These are phyloP conservation scores for Andinoacara biseriatus DNA, from an alignment of 2,113 vertebrate genomes.

Conservation along the genomic window DNA sequence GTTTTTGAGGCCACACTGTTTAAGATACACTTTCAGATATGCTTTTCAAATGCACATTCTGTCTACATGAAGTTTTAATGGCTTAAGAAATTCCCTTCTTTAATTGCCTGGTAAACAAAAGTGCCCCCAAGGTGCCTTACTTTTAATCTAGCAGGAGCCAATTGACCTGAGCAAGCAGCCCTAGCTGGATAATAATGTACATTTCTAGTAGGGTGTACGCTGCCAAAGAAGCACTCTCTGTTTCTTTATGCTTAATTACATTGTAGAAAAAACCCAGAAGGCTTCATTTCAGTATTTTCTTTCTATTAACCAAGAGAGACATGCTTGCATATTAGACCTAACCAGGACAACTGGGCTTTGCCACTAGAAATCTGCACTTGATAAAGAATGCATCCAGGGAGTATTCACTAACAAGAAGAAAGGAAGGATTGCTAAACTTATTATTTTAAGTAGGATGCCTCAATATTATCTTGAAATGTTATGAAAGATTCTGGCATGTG, in stretches of 20 bases:
- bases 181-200: conserved; percentile 43
- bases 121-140: conserved; percentile 27
- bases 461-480: neutral
- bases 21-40: neutral
- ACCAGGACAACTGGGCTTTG: conserved; percentile 11
- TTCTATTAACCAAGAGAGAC: conserved; percentile 26
- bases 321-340: conserved; percentile 14
- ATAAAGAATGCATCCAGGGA: neutral
- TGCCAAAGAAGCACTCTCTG: conserved; percentile 9
- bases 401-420: neutral
- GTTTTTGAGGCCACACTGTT: neutral
- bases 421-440: neutral
- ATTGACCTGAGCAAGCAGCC: conserved; percentile 58
- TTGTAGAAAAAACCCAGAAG: neutral
- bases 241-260: conserved; percentile 54
- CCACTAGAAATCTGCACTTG: neutral
- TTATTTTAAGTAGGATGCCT: neutral
- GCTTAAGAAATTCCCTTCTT: conserved; percentile 12
- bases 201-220: conserved; percentile 27
- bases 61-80: conserved; percentile 10
- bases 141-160: conserved; percentile 39
- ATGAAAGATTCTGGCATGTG: neutral
- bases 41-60: conserved; percentile 1
- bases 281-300: conserved; percentile 37
- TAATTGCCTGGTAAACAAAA: conserved; percentile 55